These are phyloP conservation scores for Melipona quadrifasciata DNA, from an alignment of 1,140 invertebrate genomes.

Conservation along the genomic window DNA sequence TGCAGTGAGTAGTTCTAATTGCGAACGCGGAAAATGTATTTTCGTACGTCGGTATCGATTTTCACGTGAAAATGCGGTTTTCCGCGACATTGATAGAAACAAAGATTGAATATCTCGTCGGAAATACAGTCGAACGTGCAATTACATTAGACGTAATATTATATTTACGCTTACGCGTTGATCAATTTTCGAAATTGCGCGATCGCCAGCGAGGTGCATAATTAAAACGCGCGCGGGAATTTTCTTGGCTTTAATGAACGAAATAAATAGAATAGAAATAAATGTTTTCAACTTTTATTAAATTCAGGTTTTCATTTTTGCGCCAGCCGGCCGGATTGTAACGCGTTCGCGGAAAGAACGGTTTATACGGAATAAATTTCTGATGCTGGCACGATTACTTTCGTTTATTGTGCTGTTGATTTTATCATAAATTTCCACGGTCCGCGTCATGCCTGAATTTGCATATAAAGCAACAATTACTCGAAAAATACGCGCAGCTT, in stretches of 20 bases:
- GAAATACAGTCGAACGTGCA: not conserved
- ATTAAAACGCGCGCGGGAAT: not conserved
- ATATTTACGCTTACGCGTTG: not conserved
- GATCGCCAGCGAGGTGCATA: not conserved
- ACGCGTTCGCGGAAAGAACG: not conserved
- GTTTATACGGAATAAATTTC: not conserved
- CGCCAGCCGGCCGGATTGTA: not conserved
- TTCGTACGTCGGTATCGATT: not conserved
- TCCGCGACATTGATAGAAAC: not conserved
- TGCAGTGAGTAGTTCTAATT: not conserved
- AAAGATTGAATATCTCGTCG: not conserved
- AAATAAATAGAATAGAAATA: not conserved
- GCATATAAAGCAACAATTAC: not conserved
- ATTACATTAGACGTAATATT: slow-evolving; percentile 7
- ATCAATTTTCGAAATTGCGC: not conserved
- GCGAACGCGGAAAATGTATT: too few relatives aligned
- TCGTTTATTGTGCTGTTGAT: not conserved
- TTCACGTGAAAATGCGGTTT: not conserved
- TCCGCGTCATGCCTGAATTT: not conserved
- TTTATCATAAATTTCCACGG: not conserved
- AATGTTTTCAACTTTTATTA: not conserved
- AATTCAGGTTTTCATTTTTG: not conserved
- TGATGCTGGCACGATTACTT: not conserved
- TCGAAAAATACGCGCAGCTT: not conserved
- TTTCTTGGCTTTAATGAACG: not conserved